These are phyloP conservation scores for Phorcus lineatus DNA, from an alignment of 2,888 invertebrate species.

Conservation along the genomic window DNA sequence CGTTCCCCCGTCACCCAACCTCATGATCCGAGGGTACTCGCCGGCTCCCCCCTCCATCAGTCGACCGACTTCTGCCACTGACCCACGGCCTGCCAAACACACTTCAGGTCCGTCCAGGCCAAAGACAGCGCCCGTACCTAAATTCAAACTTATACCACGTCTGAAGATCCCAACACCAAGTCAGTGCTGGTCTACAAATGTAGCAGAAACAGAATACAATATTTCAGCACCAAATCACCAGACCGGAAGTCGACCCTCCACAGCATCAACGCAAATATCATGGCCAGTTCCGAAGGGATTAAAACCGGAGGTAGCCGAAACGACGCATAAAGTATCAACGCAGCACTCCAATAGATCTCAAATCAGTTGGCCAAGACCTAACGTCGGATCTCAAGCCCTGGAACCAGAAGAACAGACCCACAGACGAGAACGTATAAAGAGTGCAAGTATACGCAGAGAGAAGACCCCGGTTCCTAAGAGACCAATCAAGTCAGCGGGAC, in stretches of 20 bases:
- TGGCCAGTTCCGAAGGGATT: constrained; percentile 34
- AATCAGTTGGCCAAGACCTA: neutral
- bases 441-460: constrained; percentile 53
- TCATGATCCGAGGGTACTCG: constrained; percentile 38
- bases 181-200: constrained; percentile 60
- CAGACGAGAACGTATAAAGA: constrained; percentile 49
- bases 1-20: constrained; percentile 42
- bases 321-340: neutral
- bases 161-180: constrained; percentile 59
- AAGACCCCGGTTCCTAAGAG: constrained; percentile 46
- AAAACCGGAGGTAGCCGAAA: neutral
- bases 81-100: neutral
- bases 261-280: constrained; percentile 13
- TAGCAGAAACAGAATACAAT: constrained; percentile 55
- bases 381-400: neutral
- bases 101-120: constrained; percentile 29
- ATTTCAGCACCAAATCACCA: constrained; percentile 28
- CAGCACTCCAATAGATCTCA: neutral
- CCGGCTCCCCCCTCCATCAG: neutral
- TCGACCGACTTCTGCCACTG: neutral
- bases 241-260: neutral
- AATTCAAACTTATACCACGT: constrained; percentile 53
- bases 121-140: constrained; percentile 56
- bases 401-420: constrained; percentile 5
- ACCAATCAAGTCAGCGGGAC: constrained; percentile 54